Percentiles rank a stretch among this genome's conserved stretches.
These are phyloP conservation scores for Clarias platycephalus DNA, from an alignment of 2,797 vertebrate genomes.

Conservation along the genomic window DNA sequence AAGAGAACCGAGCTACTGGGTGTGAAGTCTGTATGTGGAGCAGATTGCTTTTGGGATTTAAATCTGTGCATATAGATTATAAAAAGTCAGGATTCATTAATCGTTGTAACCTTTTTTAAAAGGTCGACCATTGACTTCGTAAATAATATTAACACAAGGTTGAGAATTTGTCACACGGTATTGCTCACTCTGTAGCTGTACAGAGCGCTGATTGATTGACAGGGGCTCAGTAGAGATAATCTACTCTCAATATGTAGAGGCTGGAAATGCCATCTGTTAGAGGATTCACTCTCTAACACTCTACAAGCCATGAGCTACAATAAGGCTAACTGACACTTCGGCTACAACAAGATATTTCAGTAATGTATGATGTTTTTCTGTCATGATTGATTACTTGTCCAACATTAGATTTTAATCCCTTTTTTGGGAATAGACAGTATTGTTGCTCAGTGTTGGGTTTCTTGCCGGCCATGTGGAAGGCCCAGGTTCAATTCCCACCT, in stretches of 20 bases:
- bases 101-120: neutral
- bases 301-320: neutral
- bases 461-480: too few species aligned
- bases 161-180: neutral
- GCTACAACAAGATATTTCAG: neutral
- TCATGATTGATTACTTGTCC: neutral
- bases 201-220: slow-evolving; percentile 64
- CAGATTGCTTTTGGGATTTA: neutral
- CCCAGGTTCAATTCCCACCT: too few species aligned
- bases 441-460: too few species aligned
- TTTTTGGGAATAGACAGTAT: too few species aligned
- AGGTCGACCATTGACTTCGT: neutral
- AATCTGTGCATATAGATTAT: neutral
- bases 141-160: neutral
- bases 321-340: neutral
- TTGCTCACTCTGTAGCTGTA: slow-evolving; percentile 5
- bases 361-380: neutral
- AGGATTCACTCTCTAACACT: slow-evolving; percentile 33
- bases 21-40: neutral
- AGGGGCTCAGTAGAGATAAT: slow-evolving; percentile 77
- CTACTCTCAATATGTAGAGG: slow-evolving; percentile 74
- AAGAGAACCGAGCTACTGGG: neutral
- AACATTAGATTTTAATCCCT: too few species aligned
- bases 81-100: neutral
- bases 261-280: slow-evolving; percentile 77